Base-by-base conservation (phyloP, 2,113 vertebrate species). In the Trematomus loennbergii region DNA sequence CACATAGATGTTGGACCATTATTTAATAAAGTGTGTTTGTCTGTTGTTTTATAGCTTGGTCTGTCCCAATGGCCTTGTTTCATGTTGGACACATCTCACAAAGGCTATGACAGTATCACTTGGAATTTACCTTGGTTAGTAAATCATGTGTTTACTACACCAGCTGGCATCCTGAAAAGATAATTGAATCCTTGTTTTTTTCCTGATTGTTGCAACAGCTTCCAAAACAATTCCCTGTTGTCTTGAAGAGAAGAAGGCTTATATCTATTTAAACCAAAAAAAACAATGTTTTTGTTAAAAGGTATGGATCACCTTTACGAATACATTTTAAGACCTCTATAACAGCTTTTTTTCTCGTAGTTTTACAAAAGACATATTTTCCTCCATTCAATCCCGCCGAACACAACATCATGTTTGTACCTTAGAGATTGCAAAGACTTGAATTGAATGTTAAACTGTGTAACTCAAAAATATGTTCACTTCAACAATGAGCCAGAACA, bases 11-110 rank as follows among this genome's bases (percentile, higher is more conserved):
- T 9, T 57, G n/a, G 18, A 25, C 15, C 4, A 46, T 60, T 49
- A 52, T 82, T 65, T 46, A 53, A 66, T 60, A 1, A 61, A 20
- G 13, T 53, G 8, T 25, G n/a, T 61, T 53, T 53, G 9, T 61
- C 16, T 61, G 45, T 64, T 60, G 54, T 12, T 66, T 29, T 59
- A 33, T 46, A 25, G 46, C 58, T 57, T 33, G 9, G 29, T 29
- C 40, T 36, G 20, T 55, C 25, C 50, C 50, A 63, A 11, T 66
- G 16, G 0, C 11, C 16, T 52, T 43, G 59, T 63, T 40, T 53
- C 52, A 46, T 54, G 50, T 18, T 33, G 1, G 15, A 12, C 22
- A 17, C n/a, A 33, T 33, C 9, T 52, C 9, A 63, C 52, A 49
- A 36, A 7, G 54, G 45, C 33, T 45, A 11, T 53, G 40, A 15